phyloP scores from a whole-genome alignment of 1,140 invertebrate species.

The Trachymyrmex cornetzi region DNA sequence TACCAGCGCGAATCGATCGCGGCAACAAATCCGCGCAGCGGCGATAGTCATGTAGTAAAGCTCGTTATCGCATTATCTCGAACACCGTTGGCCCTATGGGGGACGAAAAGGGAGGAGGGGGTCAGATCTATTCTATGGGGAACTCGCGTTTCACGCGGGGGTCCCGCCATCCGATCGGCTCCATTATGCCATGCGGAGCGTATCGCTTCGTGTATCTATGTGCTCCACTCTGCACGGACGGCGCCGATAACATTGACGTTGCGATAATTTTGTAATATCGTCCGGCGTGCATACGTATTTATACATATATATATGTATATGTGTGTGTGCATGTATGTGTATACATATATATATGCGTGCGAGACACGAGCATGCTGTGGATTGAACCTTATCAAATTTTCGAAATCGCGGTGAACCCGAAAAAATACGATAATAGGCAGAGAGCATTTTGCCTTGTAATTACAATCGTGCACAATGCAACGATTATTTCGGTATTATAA shows the following conservation, averaged over 20 bases:
- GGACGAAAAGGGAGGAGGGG: conserved; percentile 48
- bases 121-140: conserved; percentile 79
- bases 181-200: conserved; percentile 74
- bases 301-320: not conserved
- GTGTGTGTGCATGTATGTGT: not conserved
- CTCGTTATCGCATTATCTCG: conserved; percentile 83
- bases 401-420: conserved; percentile 14
- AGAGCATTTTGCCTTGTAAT: conserved; percentile 11
- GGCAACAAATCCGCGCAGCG: conserved; percentile 67
- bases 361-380: not conserved
- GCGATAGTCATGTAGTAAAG: conserved; percentile 75
- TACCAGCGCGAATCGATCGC: conserved; percentile 65
- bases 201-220: conserved; percentile 82
- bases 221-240: conserved; percentile 76
- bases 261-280: conserved; percentile 84
- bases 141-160: conserved; percentile 77
- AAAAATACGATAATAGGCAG: conserved; percentile 24
- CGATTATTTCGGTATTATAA: conserved; percentile 9
- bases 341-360: not conserved
- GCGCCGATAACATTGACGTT: conserved; percentile 82
- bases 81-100: conserved; percentile 76
- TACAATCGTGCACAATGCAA: not conserved
- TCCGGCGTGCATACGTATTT: conserved; percentile 20
- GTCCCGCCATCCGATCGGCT: conserved; percentile 68
- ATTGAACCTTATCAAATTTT: conserved; percentile 52